Conservation (phyloP, 1,140 invertebrate genomes). For the Hyphantria cunea region DNA sequence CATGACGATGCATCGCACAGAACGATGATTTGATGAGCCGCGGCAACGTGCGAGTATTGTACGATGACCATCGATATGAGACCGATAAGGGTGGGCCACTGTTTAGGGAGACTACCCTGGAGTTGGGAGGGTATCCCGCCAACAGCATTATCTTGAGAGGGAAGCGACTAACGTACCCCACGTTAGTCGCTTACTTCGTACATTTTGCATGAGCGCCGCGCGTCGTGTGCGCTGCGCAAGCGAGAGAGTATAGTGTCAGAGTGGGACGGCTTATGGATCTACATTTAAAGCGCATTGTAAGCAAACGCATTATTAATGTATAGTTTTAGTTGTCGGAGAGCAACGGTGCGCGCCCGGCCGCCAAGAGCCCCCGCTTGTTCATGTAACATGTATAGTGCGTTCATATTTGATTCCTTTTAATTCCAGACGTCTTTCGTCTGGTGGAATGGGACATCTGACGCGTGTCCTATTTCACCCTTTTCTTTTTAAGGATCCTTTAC, state of each 20-base stretch:
- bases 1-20: constrained; percentile 14
- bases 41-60: constrained; percentile 9
- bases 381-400: constrained; percentile 76
- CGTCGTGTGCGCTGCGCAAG: constrained; percentile 53
- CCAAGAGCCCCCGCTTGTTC: constrained; percentile 59
- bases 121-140: constrained; percentile 40
- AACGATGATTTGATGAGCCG: constrained; percentile 30
- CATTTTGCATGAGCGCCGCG: constrained; percentile 68
- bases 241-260: constrained; percentile 48
- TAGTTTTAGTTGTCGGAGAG: constrained; percentile 77
- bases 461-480: neutral
- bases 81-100: constrained; percentile 26
- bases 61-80: constrained; percentile 36
- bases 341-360: constrained; percentile 65
- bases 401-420: constrained; percentile 81
- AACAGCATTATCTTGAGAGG: constrained; percentile 68
- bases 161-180: no score
- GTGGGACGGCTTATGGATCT: constrained; percentile 63
- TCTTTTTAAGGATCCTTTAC: neutral
- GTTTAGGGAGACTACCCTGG: constrained; percentile 38
- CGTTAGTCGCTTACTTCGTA: constrained; percentile 62
- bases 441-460: constrained; percentile 26
- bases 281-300: constrained; percentile 81
- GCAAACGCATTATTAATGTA: constrained; percentile 80
- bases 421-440: constrained; percentile 73